These are phyloP conservation scores for Trichechus manatus DNA, from an alignment of 2,113 vertebrate genomes.

Conservation along the genomic window DNA sequence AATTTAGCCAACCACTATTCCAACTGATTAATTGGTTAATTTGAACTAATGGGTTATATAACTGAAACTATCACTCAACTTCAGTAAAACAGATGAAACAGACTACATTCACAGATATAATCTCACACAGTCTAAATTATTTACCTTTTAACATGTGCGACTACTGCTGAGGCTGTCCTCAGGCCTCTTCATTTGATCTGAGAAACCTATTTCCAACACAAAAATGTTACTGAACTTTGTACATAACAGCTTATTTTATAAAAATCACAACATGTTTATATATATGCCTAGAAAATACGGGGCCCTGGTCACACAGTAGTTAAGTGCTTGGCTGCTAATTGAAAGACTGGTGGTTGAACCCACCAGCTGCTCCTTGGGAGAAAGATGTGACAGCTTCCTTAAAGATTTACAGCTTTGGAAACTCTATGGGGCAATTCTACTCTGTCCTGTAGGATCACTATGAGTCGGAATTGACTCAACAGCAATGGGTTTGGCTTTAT, in stretches of 20 bases:
- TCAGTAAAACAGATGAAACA: not conserved
- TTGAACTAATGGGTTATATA: not conserved
- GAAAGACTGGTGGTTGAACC: not conserved
- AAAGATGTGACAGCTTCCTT: not conserved
- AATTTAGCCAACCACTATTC: not conserved
- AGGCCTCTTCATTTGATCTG: not conserved
- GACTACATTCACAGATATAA: not conserved
- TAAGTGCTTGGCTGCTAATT: not conserved
- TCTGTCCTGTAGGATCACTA: not conserved
- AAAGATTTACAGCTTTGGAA: not conserved
- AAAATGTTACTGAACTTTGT: not conserved
- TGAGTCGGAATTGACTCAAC: not conserved
- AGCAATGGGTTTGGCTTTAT: not conserved
- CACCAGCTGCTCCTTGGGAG: not conserved
- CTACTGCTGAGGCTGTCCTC: not conserved
- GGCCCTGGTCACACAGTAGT: not conserved
- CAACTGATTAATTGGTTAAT: not conserved
- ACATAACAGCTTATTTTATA: not conserved
- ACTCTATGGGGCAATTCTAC: not conserved
- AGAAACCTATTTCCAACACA: not conserved
- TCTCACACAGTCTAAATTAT: not conserved
- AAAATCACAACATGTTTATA: not conserved
- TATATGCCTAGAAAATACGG: not conserved
- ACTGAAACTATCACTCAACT: not conserved
- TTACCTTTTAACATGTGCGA: not conserved